Evolutionary conservation across 2,888 invertebrate species (phyloP), one percentile per base, ranked within the genome.

Genomic region (Deroplatys truncata): DNA sequence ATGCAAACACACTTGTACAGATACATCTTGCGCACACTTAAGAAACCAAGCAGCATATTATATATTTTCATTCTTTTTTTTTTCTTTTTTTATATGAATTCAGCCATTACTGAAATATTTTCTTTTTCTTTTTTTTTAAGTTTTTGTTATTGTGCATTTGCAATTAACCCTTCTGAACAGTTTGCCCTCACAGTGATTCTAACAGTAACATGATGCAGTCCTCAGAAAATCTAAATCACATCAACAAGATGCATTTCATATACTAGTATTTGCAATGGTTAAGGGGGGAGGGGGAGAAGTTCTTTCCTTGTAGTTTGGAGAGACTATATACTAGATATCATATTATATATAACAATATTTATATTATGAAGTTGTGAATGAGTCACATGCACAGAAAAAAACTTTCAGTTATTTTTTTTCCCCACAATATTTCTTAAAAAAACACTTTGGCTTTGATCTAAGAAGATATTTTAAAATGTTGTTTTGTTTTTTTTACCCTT

Each of bases 311-410:
- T 90, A 56, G 56, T 85, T 85, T 88, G 85, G 85, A 88, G 84
- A 88, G 89, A 90, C 91, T 91, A 91, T 72, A 72, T 89, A 89
- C 90, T 90, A 91, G 82, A 82, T 89, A 92, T 92, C 91, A 89
- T 90, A 89, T 90, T 88, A 90, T 94, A 94, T 94, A 94, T 94
- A 95, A 94, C 94, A 94, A 94, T 95, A 95, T 95, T 94, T 94
- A 94, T 94, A 94, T 93, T 93, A 93, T 93, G 92, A 93, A 93
- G 56, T 92, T 91, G 89, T 92, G 92, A 93, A 93, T 92, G 92
- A 93, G 92, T 93, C 93, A 93, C 93, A 93, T 93, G 93, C 93
- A 93, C 93, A 93, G 92, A 93, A 92, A 93, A 93, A 92, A 88
- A 82, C 31, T 86, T 90, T 35, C 5, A 25, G 29, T 87, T 49